Percentiles rank a stretch among this genome's conserved stretches.
Evolutionary conservation across 1,140 invertebrate species (phyloP).

Genomic region (Argopecten irradians): DNA sequence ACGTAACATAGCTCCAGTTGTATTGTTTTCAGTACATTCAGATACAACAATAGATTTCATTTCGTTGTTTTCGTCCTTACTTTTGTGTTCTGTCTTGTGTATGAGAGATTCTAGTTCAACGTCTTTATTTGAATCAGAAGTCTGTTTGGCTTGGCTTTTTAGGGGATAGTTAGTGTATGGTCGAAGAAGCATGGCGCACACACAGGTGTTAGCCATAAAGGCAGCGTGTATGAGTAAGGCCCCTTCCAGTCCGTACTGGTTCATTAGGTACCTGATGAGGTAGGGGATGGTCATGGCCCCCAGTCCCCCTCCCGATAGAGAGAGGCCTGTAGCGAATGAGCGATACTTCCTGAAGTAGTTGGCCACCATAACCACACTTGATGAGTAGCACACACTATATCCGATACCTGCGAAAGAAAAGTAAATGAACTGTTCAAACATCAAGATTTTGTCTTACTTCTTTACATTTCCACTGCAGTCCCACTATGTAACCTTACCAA

Average conservation of each 20-base stretch:
- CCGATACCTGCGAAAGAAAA: background rate
- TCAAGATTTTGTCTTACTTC: no score
- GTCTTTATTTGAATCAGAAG: background rate
- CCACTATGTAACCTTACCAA: no score
- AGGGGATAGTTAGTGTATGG: background rate
- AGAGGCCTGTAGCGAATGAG: background rate
- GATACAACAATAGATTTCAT: background rate
- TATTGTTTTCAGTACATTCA: background rate
- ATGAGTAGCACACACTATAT: background rate
- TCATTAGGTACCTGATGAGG: background rate
- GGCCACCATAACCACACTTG: background rate
- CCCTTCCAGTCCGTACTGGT: background rate
- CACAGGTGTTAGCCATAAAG: background rate
- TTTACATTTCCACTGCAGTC: no score
- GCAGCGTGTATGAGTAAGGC: background rate
- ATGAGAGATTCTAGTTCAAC: background rate
- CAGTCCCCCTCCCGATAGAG: background rate
- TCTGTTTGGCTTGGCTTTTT: background rate
- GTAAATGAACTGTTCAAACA: background rate
- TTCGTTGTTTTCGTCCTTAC: background rate
- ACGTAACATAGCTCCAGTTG: background rate
- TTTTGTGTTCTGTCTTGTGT: background rate
- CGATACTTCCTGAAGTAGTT: background rate
- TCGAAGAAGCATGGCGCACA: background rate
- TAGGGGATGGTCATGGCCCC: background rate